Conservation (phyloP, 2,113 vertebrate species). For the Diglossa brunneiventris region DNA sequence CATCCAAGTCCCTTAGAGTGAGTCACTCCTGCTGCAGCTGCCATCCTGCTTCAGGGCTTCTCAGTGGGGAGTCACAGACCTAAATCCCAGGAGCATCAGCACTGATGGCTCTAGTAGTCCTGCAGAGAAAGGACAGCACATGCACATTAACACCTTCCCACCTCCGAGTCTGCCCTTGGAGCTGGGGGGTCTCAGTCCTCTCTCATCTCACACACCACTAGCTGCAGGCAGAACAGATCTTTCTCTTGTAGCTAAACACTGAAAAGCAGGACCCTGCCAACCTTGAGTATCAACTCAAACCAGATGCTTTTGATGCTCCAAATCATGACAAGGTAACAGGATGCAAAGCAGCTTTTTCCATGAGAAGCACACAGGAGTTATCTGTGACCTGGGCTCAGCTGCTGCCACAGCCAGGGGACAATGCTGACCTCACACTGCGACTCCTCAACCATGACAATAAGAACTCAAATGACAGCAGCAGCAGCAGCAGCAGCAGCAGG, state of each 20-base stretch:
- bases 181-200: neutral
- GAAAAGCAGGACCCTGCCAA: neutral
- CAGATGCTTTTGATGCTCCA: neutral
- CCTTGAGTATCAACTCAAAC: neutral
- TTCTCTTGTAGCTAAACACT: neutral
- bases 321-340: neutral
- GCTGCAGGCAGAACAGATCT: neutral
- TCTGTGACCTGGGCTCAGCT: neutral
- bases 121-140: constrained; percentile 43
- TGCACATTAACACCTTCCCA: neutral
- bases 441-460: neutral
- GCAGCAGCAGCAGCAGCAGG: neutral
- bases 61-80: constrained; percentile 53
- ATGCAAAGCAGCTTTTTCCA: neutral
- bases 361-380: neutral
- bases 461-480: neutral
- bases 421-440: neutral
- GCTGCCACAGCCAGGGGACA: neutral
- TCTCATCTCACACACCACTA: neutral
- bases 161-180: neutral
- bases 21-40: constrained; percentile 55
- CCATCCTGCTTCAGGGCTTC: constrained; percentile 36
- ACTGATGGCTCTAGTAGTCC: constrained; percentile 75
- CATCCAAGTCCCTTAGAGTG: constrained; percentile 15
- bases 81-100: constrained; percentile 62